Evolutionary conservation across 2,113 vertebrate species (phyloP).

Genomic region (Laticauda laticaudata): DNA sequence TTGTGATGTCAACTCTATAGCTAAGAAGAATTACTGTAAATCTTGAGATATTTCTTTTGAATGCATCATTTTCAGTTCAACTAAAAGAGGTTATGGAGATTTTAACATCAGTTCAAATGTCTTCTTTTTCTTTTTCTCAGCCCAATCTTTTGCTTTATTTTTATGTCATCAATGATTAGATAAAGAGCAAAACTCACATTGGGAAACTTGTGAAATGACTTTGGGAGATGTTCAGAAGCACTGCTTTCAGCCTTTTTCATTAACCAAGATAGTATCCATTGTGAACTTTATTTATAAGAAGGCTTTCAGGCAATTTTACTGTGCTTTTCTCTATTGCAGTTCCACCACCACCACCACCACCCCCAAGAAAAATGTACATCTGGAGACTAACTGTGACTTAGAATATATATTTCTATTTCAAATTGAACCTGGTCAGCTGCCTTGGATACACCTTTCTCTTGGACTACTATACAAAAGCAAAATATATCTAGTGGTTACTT

Average conservation of each 20-base stretch:
- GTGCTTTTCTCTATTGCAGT: slow-evolving; percentile 69
- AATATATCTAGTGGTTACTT: slow-evolving; percentile 61
- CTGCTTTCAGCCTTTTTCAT: slow-evolving; percentile 68
- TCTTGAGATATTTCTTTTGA: slow-evolving; percentile 22
- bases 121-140: background rate
- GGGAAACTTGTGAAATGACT: slow-evolving; percentile 63
- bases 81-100: slow-evolving; percentile 26
- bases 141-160: slow-evolving; percentile 1
- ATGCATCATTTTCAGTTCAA: slow-evolving; percentile 21
- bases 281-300: slow-evolving; percentile 76
- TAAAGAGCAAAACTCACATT: slow-evolving; percentile 48
- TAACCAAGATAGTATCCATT: slow-evolving; percentile 69
- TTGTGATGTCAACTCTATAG: slow-evolving; percentile 35
- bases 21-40: slow-evolving; percentile 13
- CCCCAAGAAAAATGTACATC: slow-evolving; percentile 71
- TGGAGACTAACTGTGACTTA: slow-evolving; percentile 72
- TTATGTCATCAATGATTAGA: slow-evolving; percentile 58
- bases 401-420: slow-evolving; percentile 74
- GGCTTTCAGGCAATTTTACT: slow-evolving; percentile 80
- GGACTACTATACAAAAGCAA: slow-evolving; percentile 68
- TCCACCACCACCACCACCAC: background rate
- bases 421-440: slow-evolving; percentile 65
- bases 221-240: slow-evolving; percentile 52
- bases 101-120: slow-evolving; percentile 45
- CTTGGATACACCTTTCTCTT: slow-evolving; percentile 62